A percentile compares a stretch with the other conserved stretches of the same genome.
Conservation (phyloP, 2,888 invertebrate genomes). For the Tetanocera ferruginea region DNA sequence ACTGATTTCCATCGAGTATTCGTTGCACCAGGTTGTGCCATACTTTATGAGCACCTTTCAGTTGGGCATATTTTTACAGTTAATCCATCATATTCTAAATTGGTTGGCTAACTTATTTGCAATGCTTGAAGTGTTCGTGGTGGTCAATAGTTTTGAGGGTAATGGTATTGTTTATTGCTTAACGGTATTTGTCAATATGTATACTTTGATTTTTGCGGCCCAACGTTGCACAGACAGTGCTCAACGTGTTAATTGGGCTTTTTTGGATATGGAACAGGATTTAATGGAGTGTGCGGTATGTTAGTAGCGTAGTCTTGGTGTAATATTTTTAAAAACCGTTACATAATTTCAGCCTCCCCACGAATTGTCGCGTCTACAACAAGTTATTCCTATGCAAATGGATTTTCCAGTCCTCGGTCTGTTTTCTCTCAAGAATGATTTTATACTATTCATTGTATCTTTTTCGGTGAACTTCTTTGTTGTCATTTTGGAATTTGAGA, state of each 20-base stretch:
- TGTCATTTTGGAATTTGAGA: conserved; percentile 59
- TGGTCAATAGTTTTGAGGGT: conserved; percentile 6
- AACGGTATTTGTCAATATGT: conserved; percentile 43
- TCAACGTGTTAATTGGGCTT: conserved; percentile 9
- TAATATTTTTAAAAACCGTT: background rate
- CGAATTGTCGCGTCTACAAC: background rate
- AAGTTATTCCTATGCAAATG: conserved; percentile 18
- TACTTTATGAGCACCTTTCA: conserved; percentile 49
- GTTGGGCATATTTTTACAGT: conserved; percentile 57
- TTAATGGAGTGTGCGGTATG: background rate
- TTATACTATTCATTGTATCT: conserved; percentile 60
- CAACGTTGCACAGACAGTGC: conserved; percentile 28
- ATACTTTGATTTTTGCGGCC: conserved; percentile 40
- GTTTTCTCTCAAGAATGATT: conserved; percentile 58
- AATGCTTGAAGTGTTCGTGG: conserved; percentile 53
- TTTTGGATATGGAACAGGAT: background rate
- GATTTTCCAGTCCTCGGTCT: conserved; percentile 58
- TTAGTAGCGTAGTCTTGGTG: background rate
- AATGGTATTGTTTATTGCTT: conserved; percentile 38
- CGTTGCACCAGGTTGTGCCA: background rate
- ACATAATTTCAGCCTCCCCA: background rate
- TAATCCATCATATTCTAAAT: conserved; percentile 58
- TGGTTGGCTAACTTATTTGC: conserved; percentile 64
- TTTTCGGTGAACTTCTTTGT: conserved; percentile 63
- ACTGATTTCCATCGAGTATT: background rate